Conservation (phyloP, 23 tunicate species). For the Diplosoma virens region DNA sequence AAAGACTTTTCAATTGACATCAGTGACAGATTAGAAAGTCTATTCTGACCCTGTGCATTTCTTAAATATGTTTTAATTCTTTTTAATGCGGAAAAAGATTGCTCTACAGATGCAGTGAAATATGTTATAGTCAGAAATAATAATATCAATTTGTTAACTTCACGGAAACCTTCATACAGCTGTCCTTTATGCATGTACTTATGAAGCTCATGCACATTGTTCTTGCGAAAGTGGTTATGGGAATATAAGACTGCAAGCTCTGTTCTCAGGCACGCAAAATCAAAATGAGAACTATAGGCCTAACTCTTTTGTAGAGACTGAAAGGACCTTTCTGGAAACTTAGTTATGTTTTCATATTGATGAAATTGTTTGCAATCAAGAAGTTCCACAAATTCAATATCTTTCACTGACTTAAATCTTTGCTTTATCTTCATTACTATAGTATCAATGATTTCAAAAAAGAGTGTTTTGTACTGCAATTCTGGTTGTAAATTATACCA, state of each 20-base stretch:
- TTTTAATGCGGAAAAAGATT: too few relatives aligned
- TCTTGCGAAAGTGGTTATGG: slow-evolving; percentile 1
- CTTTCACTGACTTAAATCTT: slow-evolving; percentile 15
- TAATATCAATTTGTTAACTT: neutral
- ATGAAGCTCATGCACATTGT: slow-evolving; percentile 1
- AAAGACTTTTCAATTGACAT: too few relatives aligned
- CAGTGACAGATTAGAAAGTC: too few relatives aligned
- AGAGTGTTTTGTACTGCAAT: neutral
- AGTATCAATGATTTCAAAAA: slow-evolving; percentile 1
- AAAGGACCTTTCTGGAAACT: neutral
- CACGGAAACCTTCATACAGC: slow-evolving; percentile 2
- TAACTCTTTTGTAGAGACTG: neutral
- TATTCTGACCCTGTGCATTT: too few relatives aligned
- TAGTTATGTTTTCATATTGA: neutral
- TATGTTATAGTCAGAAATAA: too few relatives aligned
- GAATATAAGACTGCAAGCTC: slow-evolving; percentile 16
- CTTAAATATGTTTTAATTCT: too few relatives aligned
- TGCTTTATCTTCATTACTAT: neutral
- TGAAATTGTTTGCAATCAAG: slow-evolving; percentile 1
- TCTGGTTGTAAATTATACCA: neutral
- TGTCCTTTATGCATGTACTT: neutral
- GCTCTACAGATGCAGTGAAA: too few relatives aligned
- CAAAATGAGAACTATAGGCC: neutral
- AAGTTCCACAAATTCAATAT: slow-evolving; percentile 3
- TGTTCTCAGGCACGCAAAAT: neutral